Evolutionary conservation across 2,113 vertebrate genomes (phyloP).

Genomic region (Eubucco bourcierii): DNA sequence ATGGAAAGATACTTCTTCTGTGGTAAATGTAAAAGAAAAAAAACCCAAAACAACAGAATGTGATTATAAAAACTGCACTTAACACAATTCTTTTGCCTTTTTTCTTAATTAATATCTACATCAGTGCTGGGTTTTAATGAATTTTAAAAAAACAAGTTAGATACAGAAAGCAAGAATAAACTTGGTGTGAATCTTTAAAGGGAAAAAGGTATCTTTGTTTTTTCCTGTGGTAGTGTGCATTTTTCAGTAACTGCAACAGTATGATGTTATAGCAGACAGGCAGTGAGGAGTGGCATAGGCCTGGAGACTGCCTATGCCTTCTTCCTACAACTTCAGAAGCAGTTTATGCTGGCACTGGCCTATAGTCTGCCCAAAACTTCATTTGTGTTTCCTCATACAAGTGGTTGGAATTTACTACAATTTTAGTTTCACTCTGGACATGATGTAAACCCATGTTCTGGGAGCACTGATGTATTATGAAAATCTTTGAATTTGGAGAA

Average conservation of each 20-base stretch:
- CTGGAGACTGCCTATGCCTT: not conserved
- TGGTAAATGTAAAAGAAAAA: conserved; percentile 67
- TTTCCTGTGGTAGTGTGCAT: not conserved
- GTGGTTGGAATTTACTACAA: not conserved
- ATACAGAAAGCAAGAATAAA: conserved; percentile 57
- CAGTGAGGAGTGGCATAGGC: not conserved
- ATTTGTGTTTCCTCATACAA: not conserved
- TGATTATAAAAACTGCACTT: conserved; percentile 77
- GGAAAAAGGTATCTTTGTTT: not conserved
- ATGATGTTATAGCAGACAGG: not conserved
- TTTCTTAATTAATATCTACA: not conserved
- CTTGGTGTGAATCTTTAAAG: not conserved
- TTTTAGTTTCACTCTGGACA: not conserved
- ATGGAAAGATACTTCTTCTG: conserved; percentile 61
- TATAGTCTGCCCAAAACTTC: not conserved
- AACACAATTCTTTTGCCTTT: conserved; percentile 66
- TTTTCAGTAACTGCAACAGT: not conserved
- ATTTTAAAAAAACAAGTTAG: not conserved
- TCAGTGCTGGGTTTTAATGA: conserved; percentile 30
- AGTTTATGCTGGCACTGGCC: not conserved
- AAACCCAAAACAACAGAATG: not conserved
- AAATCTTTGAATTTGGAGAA: not conserved
- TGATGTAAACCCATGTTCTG: not conserved
- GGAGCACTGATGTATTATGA: not conserved
- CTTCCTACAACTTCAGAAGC: rapidly evolving